These are phyloP conservation scores for Musca vetustissima DNA, from an alignment of 1,140 invertebrate genomes.

Conservation along the genomic window DNA sequence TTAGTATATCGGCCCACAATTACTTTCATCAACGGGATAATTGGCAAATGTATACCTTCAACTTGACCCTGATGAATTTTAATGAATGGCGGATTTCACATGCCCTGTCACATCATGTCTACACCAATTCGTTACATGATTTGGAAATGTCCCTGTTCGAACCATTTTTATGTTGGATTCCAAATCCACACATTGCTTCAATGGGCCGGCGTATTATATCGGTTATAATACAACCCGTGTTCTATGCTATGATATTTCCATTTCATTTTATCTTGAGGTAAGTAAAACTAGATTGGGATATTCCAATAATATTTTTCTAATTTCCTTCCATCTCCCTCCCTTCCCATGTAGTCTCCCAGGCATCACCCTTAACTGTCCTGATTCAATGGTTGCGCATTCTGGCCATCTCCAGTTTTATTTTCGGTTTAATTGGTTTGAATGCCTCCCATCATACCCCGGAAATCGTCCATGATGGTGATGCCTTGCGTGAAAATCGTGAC, in stretches of 20 bases:
- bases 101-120: slow-evolving; percentile 77
- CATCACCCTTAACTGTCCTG: slow-evolving; percentile 26
- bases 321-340: no score
- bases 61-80: slow-evolving; percentile 65
- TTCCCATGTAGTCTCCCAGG: slow-evolving; percentile 44
- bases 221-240: slow-evolving; percentile 58
- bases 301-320: slow-evolving; percentile 20
- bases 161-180: slow-evolving; percentile 70
- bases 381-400: slow-evolving; percentile 64
- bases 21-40: slow-evolving; percentile 80
- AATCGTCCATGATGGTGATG: slow-evolving; percentile 81
- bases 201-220: slow-evolving; percentile 54
- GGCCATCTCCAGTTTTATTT: slow-evolving; percentile 63
- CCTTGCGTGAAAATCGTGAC: slow-evolving; percentile 64
- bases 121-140: slow-evolving; percentile 77
- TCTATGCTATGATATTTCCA: slow-evolving; percentile 55
- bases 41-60: slow-evolving; percentile 81
- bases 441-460: slow-evolving; percentile 83
- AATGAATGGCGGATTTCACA: slow-evolving; percentile 78
- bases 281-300: background rate
- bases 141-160: slow-evolving; percentile 72
- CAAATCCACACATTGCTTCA: slow-evolving; percentile 58
- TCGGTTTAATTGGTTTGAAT: slow-evolving; percentile 69
- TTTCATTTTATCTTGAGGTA: slow-evolving; percentile 44
- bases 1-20: slow-evolving; percentile 71